Base-by-base conservation (phyloP, 2,797 vertebrate genomes). In the Acanthurus tractus region DNA sequence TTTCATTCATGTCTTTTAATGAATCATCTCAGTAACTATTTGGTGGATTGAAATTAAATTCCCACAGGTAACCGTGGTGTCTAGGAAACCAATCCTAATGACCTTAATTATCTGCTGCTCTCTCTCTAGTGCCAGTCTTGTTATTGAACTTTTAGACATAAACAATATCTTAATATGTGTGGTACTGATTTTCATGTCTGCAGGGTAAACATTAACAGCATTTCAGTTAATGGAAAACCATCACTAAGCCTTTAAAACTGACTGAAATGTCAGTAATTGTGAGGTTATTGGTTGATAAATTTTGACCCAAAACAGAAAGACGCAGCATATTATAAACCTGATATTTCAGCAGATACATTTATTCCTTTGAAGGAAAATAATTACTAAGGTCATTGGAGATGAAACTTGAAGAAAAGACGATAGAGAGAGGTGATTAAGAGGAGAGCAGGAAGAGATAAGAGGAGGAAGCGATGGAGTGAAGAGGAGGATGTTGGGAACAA, bases 401-500 rank as follows among this genome's bases (percentile, higher is more conserved):
- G 17, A 54, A 54, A 23, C 18, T 5, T 44, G 42, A 46, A 63
- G 34, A 20, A 49, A 29, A 46, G 36, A 38, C 6, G 67, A 45
- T 18, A 5, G 17, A 12, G 11, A 25, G 25, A 25, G 25, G 25
- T 25, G 25, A 25, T 25, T 25, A 25, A 67, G 38, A 46, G 15
- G 58, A 40, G 56, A 78, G 68, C 53, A 55, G 50, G 50, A 67
- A 50, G 69, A 22, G 53, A 76, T 9, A 53, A 82, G 74, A 67
- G 70, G 55, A 82, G 78, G 79, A 83, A 81, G 82, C 44, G 6
- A 49, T 58, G 63, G 63, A 65, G 50, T 71, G 18, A 55, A 63
- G 65, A 64, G 54, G 78, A 83, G 74, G 76, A 87, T 76, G 73
- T 40, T 5, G 42, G 63, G 53, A 69, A 73, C 61, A 83, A 73